These are phyloP conservation scores for Aspidoscelis tigris DNA, from an alignment of 2,113 vertebrate species.

Conservation along the genomic window DNA sequence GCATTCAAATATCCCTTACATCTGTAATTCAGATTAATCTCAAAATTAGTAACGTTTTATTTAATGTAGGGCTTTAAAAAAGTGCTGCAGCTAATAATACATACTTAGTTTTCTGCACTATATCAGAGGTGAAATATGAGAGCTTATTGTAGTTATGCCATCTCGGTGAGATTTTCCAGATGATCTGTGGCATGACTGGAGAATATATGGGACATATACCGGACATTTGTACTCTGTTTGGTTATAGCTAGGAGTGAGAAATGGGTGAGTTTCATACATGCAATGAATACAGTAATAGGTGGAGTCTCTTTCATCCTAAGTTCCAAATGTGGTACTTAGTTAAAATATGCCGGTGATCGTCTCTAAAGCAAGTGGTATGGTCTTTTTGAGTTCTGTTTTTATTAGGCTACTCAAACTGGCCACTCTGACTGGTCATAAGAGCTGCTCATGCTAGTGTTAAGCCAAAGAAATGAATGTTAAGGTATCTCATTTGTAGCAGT, in stretches of 20 bases:
- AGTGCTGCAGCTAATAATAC: background rate
- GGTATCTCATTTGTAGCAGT: no score
- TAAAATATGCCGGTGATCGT: background rate
- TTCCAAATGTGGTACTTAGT: background rate
- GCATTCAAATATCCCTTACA: background rate
- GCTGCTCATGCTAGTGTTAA: background rate
- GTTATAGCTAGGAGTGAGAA: background rate
- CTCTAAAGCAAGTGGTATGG: background rate
- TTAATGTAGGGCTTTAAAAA: background rate
- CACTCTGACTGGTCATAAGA: background rate
- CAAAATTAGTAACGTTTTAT: slow-evolving; percentile 3
- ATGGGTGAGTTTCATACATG: background rate
- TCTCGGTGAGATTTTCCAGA: background rate
- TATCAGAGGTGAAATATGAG: slow-evolving; percentile 7
- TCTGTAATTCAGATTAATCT: background rate
- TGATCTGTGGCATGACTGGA: background rate
- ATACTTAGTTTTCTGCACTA: background rate
- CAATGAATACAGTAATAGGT: background rate
- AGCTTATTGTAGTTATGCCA: background rate
- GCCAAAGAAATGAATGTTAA: background rate
- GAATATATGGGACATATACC: background rate
- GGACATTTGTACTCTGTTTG: background rate
- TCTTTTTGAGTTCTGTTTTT: background rate
- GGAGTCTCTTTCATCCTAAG: background rate
- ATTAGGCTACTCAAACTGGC: no score